phyloP scores from a whole-genome alignment of 2,888 invertebrate species.

The Spisula subtruncata region DNA sequence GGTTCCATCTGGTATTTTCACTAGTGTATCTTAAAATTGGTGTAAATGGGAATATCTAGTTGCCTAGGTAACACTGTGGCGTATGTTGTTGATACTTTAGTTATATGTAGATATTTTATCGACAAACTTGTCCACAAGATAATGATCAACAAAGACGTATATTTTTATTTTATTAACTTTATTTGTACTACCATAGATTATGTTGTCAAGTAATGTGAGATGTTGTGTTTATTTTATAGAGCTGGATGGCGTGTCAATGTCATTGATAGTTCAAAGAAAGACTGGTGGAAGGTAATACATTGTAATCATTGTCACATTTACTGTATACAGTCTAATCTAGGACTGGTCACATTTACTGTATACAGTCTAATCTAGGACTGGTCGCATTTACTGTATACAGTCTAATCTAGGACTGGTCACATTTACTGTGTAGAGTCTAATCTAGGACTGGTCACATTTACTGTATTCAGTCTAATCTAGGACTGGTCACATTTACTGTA shows the following conservation, averaged over 20 bases:
- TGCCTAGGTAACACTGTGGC: not conserved
- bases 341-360: too few relatives aligned
- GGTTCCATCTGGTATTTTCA: not conserved
- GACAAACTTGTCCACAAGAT: not conserved
- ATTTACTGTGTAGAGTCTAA: too few relatives aligned
- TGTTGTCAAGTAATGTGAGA: too few relatives aligned
- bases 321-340: not conserved
- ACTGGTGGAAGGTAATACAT: constrained; percentile 94
- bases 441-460: too few relatives aligned
- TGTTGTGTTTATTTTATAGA: constrained; percentile 84
- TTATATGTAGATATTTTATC: not conserved
- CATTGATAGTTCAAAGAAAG: constrained; percentile 97
- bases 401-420: too few relatives aligned
- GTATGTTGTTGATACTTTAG: not conserved
- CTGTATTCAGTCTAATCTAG: too few relatives aligned
- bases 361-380: too few relatives aligned
- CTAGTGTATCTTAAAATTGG: not conserved
- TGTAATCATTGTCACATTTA: not conserved
- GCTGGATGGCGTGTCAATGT: constrained; percentile 97
- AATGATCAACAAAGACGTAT: too few relatives aligned
- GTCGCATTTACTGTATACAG: too few relatives aligned
- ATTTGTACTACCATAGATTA: too few relatives aligned
- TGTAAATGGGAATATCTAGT: not conserved
- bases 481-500: too few relatives aligned
- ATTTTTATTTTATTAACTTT: too few relatives aligned